Conservation (phyloP, 2,113 vertebrate genomes). For the Eidolon helvum region DNA sequence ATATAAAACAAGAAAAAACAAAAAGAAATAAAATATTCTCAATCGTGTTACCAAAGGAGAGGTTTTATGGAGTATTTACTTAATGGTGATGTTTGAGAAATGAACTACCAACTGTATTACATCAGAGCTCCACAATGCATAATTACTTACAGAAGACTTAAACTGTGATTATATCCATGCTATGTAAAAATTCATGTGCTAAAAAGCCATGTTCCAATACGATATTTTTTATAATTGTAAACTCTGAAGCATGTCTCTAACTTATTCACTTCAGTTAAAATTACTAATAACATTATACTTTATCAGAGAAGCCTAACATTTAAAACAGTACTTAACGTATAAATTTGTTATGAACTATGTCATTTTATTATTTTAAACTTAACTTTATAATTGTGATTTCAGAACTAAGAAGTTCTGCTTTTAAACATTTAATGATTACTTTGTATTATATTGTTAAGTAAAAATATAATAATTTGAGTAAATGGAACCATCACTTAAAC, state of each 20-base stretch:
- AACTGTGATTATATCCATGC: neutral
- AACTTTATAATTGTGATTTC: conserved; percentile 35
- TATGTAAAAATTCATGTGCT: neutral
- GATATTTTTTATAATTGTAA: neutral
- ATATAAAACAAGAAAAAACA: neutral
- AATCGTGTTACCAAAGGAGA: neutral
- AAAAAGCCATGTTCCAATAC: neutral
- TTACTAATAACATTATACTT: conserved; percentile 25
- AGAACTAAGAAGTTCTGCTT: neutral
- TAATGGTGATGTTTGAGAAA: neutral
- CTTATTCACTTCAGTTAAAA: conserved; percentile 29
- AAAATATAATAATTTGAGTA: conserved; percentile 43
- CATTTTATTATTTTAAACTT: conserved; percentile 42
- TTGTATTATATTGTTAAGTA: neutral
- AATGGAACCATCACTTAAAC: conserved; percentile 8
- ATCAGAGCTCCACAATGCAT: neutral
- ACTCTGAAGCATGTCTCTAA: neutral
- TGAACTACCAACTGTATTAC: neutral
- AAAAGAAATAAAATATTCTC: conserved; percentile 10
- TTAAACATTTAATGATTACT: neutral
- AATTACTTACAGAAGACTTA: conserved; percentile 34
- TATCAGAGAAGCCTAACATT: conserved; percentile 26
- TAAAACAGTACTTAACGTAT: conserved; percentile 6
- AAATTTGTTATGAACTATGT: conserved; percentile 18
- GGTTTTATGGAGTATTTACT: neutral